A percentile compares a stretch with the other conserved stretches of the same genome.
phyloP scores from a whole-genome alignment of 2,888 invertebrate genomes.

The Agonopterix subpropinquella region DNA sequence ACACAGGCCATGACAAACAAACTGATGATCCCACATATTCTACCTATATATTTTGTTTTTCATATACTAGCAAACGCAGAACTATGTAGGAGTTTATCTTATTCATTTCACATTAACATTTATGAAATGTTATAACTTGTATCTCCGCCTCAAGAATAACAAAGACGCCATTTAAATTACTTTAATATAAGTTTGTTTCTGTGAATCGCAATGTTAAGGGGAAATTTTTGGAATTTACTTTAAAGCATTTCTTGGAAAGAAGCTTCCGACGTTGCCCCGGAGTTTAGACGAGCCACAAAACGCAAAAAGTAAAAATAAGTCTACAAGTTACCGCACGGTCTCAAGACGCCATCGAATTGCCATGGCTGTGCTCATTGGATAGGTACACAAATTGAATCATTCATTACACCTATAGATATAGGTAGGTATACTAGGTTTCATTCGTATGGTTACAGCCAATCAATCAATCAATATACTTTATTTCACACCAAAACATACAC shows the following conservation, averaged over 20 bases:
- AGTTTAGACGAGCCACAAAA: conserved; percentile 44
- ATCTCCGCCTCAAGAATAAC: conserved; percentile 49
- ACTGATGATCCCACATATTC: too few species aligned
- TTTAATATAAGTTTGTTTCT: conserved; percentile 65
- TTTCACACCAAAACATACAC: too few species aligned
- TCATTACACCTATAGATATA: not conserved
- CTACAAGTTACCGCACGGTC: conserved; percentile 22
- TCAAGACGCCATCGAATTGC: conserved; percentile 1
- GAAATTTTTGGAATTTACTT: conserved; percentile 66
- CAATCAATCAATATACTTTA: too few species aligned
- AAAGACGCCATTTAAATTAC: conserved; percentile 62
- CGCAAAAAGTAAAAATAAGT: conserved; percentile 35
- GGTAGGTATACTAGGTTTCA: too few species aligned
- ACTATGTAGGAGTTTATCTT: too few species aligned
- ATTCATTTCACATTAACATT: conserved; percentile 12
- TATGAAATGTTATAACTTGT: conserved; percentile 48
- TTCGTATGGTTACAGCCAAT: too few species aligned
- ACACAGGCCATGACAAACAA: too few species aligned
- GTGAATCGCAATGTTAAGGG: conserved; percentile 55
- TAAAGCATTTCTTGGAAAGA: conserved; percentile 60
- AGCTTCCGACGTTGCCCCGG: conserved; percentile 50
- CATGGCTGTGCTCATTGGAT: not conserved
- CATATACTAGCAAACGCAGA: too few species aligned
- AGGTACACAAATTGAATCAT: conserved; percentile 4
- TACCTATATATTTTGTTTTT: too few species aligned